phyloP scores from a whole-genome alignment of 2,113 vertebrate species.

The Turdus rufiventris region DNA sequence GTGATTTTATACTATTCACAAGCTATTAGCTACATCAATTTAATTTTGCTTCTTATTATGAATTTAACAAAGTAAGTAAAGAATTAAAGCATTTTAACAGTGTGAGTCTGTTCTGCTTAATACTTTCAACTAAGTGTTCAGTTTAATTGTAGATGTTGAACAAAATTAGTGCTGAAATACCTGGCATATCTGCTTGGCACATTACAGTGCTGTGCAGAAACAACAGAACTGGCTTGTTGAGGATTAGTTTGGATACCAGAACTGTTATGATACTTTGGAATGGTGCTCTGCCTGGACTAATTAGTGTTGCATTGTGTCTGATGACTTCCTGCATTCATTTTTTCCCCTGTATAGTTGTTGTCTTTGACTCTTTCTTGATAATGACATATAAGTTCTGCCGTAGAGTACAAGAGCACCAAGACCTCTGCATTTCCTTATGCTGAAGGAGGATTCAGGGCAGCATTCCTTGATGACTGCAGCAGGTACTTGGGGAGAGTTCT shows the following conservation, averaged over 20 bases:
- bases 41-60: background rate
- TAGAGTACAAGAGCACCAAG: background rate
- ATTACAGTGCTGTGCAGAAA: background rate
- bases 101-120: background rate
- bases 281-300: background rate
- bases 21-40: background rate
- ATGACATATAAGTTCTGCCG: background rate
- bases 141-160: background rate
- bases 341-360: background rate
- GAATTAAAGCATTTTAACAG: background rate
- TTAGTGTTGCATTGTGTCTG: background rate
- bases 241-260: background rate
- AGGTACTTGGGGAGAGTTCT: background rate
- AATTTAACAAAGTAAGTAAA: background rate
- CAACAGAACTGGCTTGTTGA: background rate
- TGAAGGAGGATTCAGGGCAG: background rate
- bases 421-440: background rate
- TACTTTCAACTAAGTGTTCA: background rate
- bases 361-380: background rate
- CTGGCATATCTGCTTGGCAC: background rate
- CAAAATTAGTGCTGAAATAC: background rate
- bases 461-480: background rate
- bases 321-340: background rate
- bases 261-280: background rate
- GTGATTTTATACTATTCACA: too few relatives aligned